Evolutionary conservation across 2,888 invertebrate species (phyloP).

Genomic region (Cecidostiba fungosa): DNA sequence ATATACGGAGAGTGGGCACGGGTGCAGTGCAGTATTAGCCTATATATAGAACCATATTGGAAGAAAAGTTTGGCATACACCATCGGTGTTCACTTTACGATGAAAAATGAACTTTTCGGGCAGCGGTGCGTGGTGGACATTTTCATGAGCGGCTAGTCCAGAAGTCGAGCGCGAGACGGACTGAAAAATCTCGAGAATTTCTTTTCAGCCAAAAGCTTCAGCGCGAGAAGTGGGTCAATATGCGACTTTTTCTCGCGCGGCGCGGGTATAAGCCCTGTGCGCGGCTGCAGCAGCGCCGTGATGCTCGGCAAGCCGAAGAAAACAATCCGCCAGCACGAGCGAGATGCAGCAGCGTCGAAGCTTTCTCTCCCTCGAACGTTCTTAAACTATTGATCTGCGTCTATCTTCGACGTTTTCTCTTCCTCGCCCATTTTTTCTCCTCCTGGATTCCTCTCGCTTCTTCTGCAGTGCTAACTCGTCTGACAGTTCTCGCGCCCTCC

Average conservation of each 20-base stretch:
- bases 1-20: neutral
- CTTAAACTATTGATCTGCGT: constrained; percentile 57
- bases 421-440: constrained; percentile 27
- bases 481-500: neutral
- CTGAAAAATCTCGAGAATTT: constrained; percentile 44
- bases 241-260: neutral
- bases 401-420: constrained; percentile 50
- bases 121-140: neutral
- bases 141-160: neutral
- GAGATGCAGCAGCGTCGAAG: constrained; percentile 26
- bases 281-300: neutral
- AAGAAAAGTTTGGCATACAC: constrained; percentile 15
- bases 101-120: neutral
- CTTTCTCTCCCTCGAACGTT: neutral
- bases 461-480: constrained; percentile 36
- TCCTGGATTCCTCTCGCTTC: constrained; percentile 20
- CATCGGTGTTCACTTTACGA: neutral
- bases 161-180: neutral
- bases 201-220: neutral
- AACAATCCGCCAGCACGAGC: constrained; percentile 7
- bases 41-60: neutral
- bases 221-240: constrained; percentile 43
- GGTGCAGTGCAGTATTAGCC: neutral
- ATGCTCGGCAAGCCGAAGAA: constrained; percentile 20
- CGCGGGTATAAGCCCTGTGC: neutral